Evolutionary conservation across 2,113 vertebrate species (phyloP).

Genomic region (Bubo scandiacus): DNA sequence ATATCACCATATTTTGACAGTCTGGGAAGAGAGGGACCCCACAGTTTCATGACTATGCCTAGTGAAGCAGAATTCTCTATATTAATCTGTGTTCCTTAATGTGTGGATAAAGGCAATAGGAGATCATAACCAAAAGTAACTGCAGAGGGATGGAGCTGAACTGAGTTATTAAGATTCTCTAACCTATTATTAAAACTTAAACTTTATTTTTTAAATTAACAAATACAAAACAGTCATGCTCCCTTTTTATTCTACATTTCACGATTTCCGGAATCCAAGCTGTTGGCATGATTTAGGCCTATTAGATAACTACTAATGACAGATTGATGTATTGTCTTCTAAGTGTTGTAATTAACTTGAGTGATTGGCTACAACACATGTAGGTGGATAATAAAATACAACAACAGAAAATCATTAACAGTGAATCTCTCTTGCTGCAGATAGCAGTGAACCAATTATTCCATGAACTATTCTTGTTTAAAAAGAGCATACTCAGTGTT

Average conservation of each 20-base stretch:
- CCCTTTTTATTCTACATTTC: neutral
- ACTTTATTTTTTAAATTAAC: neutral
- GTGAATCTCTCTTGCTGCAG: neutral
- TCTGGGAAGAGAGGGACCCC: neutral
- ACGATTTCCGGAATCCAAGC: neutral
- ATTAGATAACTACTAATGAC: neutral
- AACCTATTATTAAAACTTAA: neutral
- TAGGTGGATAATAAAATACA: neutral
- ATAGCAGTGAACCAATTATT: neutral
- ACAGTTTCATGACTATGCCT: neutral
- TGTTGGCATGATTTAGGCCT: neutral
- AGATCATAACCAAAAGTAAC: neutral
- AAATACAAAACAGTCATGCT: neutral
- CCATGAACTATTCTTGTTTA: neutral
- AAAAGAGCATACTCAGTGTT: neutral
- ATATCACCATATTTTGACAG: neutral
- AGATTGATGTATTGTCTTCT: neutral
- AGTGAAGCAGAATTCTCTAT: neutral
- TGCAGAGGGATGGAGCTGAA: neutral
- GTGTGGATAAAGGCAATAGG: neutral
- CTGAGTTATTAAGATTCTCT: neutral
- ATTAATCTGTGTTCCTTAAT: neutral
- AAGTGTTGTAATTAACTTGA: neutral
- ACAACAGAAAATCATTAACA: neutral
- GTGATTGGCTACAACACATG: neutral